These are phyloP conservation scores for Turdus rufiventris DNA, from an alignment of 2,113 vertebrate genomes.

Conservation along the genomic window DNA sequence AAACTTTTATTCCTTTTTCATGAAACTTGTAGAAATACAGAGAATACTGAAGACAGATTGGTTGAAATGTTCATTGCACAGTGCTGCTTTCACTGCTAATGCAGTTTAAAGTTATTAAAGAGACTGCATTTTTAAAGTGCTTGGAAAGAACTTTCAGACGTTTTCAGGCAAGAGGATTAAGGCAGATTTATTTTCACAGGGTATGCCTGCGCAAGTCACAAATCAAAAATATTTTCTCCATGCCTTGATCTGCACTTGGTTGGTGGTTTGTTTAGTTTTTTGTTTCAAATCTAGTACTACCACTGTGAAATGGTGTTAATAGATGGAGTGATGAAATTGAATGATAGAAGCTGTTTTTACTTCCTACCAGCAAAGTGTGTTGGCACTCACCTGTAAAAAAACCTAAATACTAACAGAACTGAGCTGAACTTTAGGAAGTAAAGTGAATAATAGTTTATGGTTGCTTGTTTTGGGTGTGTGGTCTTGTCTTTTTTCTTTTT, in stretches of 20 bases:
- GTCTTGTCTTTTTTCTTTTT: neutral
- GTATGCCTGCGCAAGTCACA: neutral
- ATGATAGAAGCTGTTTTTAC: neutral
- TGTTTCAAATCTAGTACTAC: neutral
- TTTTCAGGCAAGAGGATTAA: slow-evolving; percentile 28
- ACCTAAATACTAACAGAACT: neutral
- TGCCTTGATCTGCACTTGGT: neutral
- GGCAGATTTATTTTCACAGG: neutral
- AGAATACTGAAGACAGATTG: neutral
- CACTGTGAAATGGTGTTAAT: neutral
- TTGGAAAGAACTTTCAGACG: neutral
- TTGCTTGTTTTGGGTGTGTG: neutral
- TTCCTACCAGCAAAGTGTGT: neutral
- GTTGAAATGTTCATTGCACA: neutral
- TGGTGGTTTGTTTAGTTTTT: neutral
- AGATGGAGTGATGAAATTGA: neutral
- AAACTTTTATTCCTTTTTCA: neutral
- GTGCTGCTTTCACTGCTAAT: neutral
- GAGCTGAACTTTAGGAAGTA: neutral
- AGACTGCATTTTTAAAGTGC: slow-evolving; percentile 6
- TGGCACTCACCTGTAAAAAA: neutral
- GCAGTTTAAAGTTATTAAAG: neutral
- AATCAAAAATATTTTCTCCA: neutral
- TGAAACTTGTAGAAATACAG: neutral
- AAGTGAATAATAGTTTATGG: neutral